Conservation (phyloP, 1,140 invertebrate genomes). For the Schlechtendalia chinensis region DNA sequence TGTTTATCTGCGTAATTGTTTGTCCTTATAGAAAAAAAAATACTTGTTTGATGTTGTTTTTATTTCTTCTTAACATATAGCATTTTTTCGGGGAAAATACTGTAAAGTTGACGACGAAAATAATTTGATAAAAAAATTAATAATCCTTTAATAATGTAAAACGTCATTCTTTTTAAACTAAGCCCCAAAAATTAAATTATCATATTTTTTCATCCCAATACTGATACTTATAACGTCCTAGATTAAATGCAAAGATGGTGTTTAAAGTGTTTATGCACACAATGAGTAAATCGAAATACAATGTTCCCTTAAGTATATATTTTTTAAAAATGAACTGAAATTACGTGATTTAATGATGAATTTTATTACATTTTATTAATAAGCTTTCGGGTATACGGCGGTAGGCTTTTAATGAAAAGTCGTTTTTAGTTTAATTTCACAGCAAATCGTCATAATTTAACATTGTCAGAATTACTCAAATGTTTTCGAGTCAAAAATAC, state of each 20-base stretch:
- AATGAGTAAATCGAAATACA: not conserved
- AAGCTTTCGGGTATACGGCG: not conserved
- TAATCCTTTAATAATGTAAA: not conserved
- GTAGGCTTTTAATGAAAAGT: not conserved
- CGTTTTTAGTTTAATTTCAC: not conserved
- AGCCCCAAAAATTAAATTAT: not conserved
- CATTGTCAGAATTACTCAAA: not conserved
- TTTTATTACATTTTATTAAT: not conserved
- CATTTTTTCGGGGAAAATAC: not conserved
- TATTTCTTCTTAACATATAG: not conserved
- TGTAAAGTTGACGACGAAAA: too few relatives aligned
- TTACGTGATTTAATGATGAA: not conserved
- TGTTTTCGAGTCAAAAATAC: constrained; percentile 5
- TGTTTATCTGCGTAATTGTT: not conserved
- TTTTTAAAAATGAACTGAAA: not conserved
- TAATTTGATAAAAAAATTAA: not conserved
- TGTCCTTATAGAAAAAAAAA: constrained; percentile 3
- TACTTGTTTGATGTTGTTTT: not conserved
- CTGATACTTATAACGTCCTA: not conserved
- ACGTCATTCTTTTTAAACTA: not conserved
- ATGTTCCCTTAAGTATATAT: not conserved
- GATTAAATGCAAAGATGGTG: not conserved
- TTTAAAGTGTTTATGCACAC: not conserved
- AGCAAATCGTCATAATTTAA: not conserved
- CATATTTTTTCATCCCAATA: not conserved